Base-by-base conservation (phyloP, 2,113 vertebrate species). In the Neolamprologus kungweensis region DNA sequence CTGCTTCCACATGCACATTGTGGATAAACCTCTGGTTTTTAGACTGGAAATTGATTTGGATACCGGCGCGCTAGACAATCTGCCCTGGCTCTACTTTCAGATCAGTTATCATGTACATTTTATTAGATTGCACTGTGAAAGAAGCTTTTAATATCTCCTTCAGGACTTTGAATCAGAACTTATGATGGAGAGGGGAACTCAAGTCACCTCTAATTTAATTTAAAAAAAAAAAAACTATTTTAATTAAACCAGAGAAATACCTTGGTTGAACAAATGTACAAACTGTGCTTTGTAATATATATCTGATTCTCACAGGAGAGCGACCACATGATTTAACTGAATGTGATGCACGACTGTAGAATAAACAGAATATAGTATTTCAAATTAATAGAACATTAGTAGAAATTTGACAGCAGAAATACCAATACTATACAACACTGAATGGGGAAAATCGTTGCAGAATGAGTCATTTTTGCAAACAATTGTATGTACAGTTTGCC, bases 151-250 rank as follows among this genome's bases (percentile, higher is more conserved):
- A 71, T 71, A 71, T 3, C 35, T 42, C n/a, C 65, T 71, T 71
- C 35, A 71, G 65, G n/a, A 23, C 63, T 40, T 40, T 68, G 11
- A 40, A 21, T 40, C n/a, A 2, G 35, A 71, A 71, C 5, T 42
- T 21, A 14, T 71, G 5, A 16, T 42, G 35, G 65, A 71, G n/a
- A 23, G 12, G 65, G 65, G 3, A 71, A 23, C n/a, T 40, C 65
- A 23, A 9, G 65, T 37, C 35, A 71, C 7, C 5, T 42, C 65
- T 3, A 42, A 6, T 71, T 42, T 68, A 40, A 68, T 65, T 4
- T 0, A 1, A 6, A 19, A 33, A 60, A 31, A 1, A 31, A 1
- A 31, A 1, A 21, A 3, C 1, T 9, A 2, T 68, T 13, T 37
- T 40, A 21, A 68, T 68, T 68, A 68, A 68, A 68, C 3, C 35